Evolutionary conservation across 1,140 invertebrate species (phyloP).

Genomic region (Ips typographus): DNA sequence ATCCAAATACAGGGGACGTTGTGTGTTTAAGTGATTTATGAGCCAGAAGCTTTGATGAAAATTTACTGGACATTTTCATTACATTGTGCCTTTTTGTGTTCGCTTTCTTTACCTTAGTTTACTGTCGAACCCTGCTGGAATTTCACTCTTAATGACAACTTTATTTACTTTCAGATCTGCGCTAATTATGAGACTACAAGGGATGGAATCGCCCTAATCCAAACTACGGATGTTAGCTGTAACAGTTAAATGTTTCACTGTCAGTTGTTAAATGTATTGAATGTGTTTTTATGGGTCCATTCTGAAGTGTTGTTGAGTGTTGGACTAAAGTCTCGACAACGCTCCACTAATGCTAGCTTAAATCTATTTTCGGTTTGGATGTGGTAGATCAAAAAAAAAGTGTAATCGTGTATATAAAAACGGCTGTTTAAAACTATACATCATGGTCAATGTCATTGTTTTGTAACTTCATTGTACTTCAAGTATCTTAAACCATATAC

Average conservation of each 20-base stretch:
- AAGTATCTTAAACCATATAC: conserved; percentile 1
- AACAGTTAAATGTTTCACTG: conserved; percentile 29
- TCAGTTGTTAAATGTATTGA: conserved; percentile 26
- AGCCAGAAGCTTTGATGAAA: not conserved
- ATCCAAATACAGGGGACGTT: not conserved
- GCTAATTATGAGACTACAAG: conserved; percentile 8
- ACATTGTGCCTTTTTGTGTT: too few relatives aligned
- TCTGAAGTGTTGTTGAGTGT: not conserved
- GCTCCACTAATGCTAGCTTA: too few relatives aligned
- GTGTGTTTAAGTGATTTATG: conserved; percentile 17
- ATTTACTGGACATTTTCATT: too few relatives aligned
- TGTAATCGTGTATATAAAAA: too few relatives aligned
- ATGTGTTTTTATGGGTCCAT: conserved; percentile 33
- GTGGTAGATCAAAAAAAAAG: too few relatives aligned
- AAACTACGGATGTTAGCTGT: conserved; percentile 8
- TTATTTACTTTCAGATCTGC: conserved; percentile 21
- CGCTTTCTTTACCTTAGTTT: too few relatives aligned
- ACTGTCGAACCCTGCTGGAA: too few relatives aligned
- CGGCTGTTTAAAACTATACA: too few relatives aligned
- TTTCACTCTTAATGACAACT: not conserved
- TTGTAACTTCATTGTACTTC: conserved; percentile 4
- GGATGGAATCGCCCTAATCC: not conserved
- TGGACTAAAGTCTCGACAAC: not conserved
- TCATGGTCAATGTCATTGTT: not conserved
- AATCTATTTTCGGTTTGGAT: too few relatives aligned